Base-by-base conservation (phyloP, 2,888 invertebrate species). In the Esperia sulphurella region DNA sequence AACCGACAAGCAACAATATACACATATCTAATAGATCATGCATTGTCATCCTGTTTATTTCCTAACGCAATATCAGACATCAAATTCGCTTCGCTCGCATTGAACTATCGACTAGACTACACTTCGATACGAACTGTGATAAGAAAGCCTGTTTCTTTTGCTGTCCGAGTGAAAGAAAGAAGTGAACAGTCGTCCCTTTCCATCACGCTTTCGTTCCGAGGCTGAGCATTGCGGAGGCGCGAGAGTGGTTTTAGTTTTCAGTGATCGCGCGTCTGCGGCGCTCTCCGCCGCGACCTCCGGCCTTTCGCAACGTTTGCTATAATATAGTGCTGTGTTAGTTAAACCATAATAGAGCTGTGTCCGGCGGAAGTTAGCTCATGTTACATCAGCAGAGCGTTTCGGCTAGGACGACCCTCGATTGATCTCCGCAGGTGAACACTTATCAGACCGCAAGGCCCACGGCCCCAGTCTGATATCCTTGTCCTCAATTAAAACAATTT, bases 401-500 rank as follows among this genome's bases (percentile, higher is more conserved):
- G 50, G 53, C 66, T 67, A 75, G 73, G 71, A 68, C 73, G 66
- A 61, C 58, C 52, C 50, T 54, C 52, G 52, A 53, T 59, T 54
- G 58, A 60, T 61, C 63, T 63, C 60, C 53, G 58, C 74, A 76
- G 79, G 81, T 79, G 71, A 79, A 72, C 75, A 71, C 60, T 21
- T 21, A 21, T 3, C 5, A 21, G 21, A 21, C 21, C 5, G 21
- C 21, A 21, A 5, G 21, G 21, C 21, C 21, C 58, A 65, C 75
- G 68, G 65, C 70, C 70, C 56, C 66, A 65, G 68, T 69, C 69
- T 61, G 75, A 75, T 74, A 85, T 85, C 87, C 87, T 87, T 87
- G 87, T 76, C 83, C 87, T 74, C 84, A 81, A 84, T 87, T 79
- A 79, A 78, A 82, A 78, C 79, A 75, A 75, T 86, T 83, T 82